Evolutionary conservation across 64 coral and sea anemone species (phyloP), one percentile per base, ranked within the genome.

Genomic region (Porites australiensis): DNA sequence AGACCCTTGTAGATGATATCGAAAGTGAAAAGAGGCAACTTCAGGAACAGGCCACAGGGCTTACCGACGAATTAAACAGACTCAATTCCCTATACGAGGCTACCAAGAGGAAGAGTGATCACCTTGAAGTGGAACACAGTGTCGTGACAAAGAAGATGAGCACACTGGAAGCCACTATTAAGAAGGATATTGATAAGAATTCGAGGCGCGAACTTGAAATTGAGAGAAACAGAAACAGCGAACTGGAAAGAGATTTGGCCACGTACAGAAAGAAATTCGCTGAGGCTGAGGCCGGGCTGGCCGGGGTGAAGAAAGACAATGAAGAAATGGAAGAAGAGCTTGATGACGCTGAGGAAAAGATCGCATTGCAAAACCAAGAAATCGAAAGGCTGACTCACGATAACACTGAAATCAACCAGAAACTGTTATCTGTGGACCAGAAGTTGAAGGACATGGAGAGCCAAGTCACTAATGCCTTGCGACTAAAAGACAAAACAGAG

Each of bases 331-430:
- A 97, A 86, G 85, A 83, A 47, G 88, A 97, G 13, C 60, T 97
- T 55, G 95, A 97, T 77, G 92, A 87, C 8, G 86, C 82, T 76
- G 95, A 97, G 44, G 72, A 69, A 59, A 97, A 86, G 87, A 78
- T 94, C n/a, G 65, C 88, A 1, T 8, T 48, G 13, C 82, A 94
- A 51, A 94, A 94, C 44, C 74, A 91, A 59, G 95, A 97, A 74
- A 97, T 97, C 52, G 92, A 97, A 83, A 65, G 95, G 18, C 88
- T 89, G 67, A 90, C 77, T 9, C 83, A 93, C n/a, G 95, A 97
- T 15, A 97, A 86, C 13, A 63, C 83, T 14, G 92, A 94, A 7
- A 79, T 94, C 69, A 90, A 44, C 47, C 88, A 93, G 44, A 79
- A 80, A 21, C 76, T 93, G 4, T 43, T 73, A 50, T 88, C 90